Evolutionary conservation across 1,140 invertebrate species (phyloP).

Genomic region (Cyrtorhinus lividipennis): DNA sequence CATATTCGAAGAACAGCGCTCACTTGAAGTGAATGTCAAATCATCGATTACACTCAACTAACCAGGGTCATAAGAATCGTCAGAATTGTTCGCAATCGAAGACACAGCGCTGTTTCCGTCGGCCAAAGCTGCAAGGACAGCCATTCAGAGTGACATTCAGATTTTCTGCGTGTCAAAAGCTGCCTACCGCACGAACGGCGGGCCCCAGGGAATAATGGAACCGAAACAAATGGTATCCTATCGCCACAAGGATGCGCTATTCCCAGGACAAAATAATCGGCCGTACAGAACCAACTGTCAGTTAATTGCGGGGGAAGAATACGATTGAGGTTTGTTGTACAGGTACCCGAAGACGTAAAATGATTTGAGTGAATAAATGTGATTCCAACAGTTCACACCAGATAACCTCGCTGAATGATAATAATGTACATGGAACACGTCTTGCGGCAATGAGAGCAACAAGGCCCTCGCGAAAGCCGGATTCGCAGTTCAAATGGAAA

Average conservation of each 20-base stretch:
- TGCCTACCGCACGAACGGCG: background rate
- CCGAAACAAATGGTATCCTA: background rate
- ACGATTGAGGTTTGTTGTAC: too few species aligned
- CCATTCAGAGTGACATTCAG: background rate
- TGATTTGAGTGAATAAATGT: too few species aligned
- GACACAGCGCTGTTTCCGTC: background rate
- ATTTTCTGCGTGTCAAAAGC: background rate
- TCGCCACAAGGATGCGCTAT: background rate
- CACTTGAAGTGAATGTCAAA: background rate
- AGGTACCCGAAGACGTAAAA: too few species aligned
- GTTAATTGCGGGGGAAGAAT: too few species aligned
- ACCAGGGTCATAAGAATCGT: background rate
- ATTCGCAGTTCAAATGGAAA: too few species aligned
- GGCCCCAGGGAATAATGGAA: background rate
- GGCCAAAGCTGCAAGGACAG: background rate
- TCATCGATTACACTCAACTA: background rate
- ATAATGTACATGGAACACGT: too few species aligned
- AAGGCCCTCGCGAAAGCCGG: too few species aligned
- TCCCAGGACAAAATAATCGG: background rate
- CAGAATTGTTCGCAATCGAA: background rate
- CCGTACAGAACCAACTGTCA: too few species aligned
- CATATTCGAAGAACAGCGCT: too few species aligned
- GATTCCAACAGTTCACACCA: too few species aligned
- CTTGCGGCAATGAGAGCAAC: too few species aligned
- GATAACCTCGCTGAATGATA: too few species aligned